Conservation (phyloP, 2,113 vertebrate species). For the Psittacula cyanocephala region DNA sequence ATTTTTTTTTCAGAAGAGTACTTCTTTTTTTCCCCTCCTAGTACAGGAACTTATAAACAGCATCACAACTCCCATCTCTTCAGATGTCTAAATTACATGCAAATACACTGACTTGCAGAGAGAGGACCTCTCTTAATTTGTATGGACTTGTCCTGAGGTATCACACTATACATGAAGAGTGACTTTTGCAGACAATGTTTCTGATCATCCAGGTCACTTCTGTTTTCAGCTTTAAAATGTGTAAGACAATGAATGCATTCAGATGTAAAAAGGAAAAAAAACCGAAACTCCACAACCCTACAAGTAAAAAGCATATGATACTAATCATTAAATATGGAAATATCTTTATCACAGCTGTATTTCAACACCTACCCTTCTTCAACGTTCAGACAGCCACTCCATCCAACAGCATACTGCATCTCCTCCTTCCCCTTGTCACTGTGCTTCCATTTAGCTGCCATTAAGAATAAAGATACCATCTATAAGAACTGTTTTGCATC, state of each 20-base stretch:
- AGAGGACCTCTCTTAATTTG: not conserved
- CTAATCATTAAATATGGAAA: not conserved
- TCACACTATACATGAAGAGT: not conserved
- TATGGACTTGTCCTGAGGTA: not conserved
- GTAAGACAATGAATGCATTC: rapidly evolving
- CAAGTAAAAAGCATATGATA: not conserved
- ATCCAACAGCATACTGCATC: constrained; percentile 91
- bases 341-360: not conserved
- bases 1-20: not conserved
- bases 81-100: not conserved
- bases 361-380: constrained; percentile 88
- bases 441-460: constrained; percentile 92
- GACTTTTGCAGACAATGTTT: not conserved
- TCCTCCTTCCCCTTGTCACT: constrained; percentile 89
- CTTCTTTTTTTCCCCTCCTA: not conserved
- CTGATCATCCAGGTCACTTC: not conserved
- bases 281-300: not conserved
- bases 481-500: not conserved
- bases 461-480: not conserved
- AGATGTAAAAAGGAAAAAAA: not conserved
- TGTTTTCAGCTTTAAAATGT: not conserved
- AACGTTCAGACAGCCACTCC: constrained; percentile 87
- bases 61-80: not conserved
- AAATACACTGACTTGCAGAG: not conserved
- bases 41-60: not conserved